phyloP scores from a whole-genome alignment of 2,797 vertebrate species.

The Anguilla pacifica region DNA sequence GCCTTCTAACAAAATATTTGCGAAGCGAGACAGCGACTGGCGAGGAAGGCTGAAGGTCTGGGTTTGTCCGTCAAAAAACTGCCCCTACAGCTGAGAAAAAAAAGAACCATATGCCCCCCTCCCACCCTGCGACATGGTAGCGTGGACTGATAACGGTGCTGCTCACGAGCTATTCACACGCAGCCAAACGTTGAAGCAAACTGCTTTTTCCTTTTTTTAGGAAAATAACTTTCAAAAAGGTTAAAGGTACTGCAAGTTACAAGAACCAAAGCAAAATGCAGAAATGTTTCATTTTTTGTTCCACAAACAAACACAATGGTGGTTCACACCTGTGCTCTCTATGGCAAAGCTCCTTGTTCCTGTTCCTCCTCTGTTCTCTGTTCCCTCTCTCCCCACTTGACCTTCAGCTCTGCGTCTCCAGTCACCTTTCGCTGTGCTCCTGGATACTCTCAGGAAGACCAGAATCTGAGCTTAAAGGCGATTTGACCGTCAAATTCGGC shows the following conservation, averaged over 20 bases:
- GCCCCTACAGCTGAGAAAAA: not conserved
- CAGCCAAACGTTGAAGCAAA: conserved; percentile 24
- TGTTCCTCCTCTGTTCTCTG: not conserved
- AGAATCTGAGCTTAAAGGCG: not conserved
- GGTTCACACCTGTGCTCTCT: conserved; percentile 1
- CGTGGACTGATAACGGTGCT: conserved; percentile 19
- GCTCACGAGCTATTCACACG: conserved; percentile 30
- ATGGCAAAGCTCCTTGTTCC: conserved; percentile 31
- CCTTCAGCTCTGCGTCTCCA: not conserved
- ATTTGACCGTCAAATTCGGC: not conserved
- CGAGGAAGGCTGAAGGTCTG: not conserved
- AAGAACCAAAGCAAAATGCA: conserved; percentile 2
- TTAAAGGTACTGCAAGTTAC: not conserved
- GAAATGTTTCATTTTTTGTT: not conserved
- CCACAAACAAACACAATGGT: not conserved
- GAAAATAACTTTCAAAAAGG: conserved; percentile 15
- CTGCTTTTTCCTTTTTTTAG: not conserved
- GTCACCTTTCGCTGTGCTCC: not conserved
- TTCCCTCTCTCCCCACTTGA: not conserved
- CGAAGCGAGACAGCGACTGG: not conserved
- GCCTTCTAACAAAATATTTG: conserved; percentile 60
- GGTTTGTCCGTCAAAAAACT: conserved; percentile 13
- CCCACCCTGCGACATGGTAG: conserved; percentile 15
- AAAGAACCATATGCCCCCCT: not conserved
- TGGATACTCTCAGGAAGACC: not conserved